These are phyloP conservation scores for Drosophila nannoptera DNA, from an alignment of 1,140 invertebrate genomes.

Conservation along the genomic window DNA sequence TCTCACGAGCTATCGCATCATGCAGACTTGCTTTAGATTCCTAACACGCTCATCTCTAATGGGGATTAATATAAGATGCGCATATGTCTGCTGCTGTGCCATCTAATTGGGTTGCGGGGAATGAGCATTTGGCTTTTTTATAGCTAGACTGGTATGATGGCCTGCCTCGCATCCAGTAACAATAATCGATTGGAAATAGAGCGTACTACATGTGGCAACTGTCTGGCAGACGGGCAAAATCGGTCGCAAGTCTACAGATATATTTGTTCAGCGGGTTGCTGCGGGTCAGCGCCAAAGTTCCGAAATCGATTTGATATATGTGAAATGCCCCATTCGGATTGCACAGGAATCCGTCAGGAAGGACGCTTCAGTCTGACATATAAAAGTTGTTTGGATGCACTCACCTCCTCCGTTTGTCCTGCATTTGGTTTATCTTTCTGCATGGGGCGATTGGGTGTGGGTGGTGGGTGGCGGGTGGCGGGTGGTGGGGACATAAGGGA, in stretches of 20 bases:
- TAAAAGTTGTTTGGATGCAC: not conserved
- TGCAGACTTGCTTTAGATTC: not conserved
- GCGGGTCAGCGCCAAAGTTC: constrained; percentile 48
- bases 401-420: constrained; percentile 39
- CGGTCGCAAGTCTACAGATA: constrained; percentile 11
- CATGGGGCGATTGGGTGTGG: constrained; percentile 4
- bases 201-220: not conserved
- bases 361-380: not conserved
- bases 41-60: not conserved
- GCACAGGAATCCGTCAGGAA: not conserved
- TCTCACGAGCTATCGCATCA: not conserved
- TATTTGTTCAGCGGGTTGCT: constrained; percentile 1
- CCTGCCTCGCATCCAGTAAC: not conserved
- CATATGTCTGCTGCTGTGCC: not conserved
- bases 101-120: constrained; percentile 26
- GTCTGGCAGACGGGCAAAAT: constrained; percentile 4
- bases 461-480: not conserved
- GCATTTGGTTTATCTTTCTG: constrained; percentile 33
- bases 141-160: not conserved
- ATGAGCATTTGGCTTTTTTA: constrained; percentile 23
- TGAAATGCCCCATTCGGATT: too few species aligned
- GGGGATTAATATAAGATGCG: not conserved
- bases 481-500: not conserved
- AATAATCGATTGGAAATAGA: not conserved
- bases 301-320: too few species aligned